phyloP scores from a whole-genome alignment of 2,113 vertebrate genomes.

The Carassius auratus region DNA sequence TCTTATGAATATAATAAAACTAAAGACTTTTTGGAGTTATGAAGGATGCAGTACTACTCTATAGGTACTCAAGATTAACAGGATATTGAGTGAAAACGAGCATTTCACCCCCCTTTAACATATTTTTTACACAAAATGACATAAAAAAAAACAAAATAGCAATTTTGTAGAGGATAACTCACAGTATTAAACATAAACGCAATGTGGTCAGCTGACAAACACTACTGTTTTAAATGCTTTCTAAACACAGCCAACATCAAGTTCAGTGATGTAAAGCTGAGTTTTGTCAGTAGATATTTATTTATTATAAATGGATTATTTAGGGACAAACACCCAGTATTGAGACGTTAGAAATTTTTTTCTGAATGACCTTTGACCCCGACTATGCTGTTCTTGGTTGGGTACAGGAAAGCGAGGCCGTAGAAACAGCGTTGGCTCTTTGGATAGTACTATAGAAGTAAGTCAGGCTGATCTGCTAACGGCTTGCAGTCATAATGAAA shows the following conservation, averaged over 20 bases:
- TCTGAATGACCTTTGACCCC: constrained; percentile 44
- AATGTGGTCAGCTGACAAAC: not conserved
- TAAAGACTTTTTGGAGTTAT: too few species aligned
- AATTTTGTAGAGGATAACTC: not conserved
- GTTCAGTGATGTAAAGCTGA: not conserved
- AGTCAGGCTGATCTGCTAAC: constrained; percentile 70
- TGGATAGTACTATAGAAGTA: constrained; percentile 98
- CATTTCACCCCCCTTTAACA: too few species aligned
- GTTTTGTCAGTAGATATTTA: not conserved
- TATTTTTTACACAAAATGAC: not conserved
- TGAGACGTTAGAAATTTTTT: not conserved
- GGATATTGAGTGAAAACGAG: too few species aligned
- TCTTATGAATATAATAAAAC: too few species aligned
- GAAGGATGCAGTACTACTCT: too few species aligned
- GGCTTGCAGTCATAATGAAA: constrained; percentile 10
- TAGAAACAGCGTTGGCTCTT: constrained; percentile 94
- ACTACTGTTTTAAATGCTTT: not conserved
- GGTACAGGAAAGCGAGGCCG: constrained; percentile 91
- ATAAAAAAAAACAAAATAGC: not conserved
- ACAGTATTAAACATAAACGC: not conserved
- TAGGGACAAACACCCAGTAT: not conserved
- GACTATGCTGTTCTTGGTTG: constrained; percentile 72
- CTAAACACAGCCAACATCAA: not conserved
- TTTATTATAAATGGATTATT: not conserved
- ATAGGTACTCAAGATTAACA: too few species aligned